These are phyloP conservation scores for Syrphus vitripennis DNA, from an alignment of 2,888 invertebrate genomes.

Conservation along the genomic window DNA sequence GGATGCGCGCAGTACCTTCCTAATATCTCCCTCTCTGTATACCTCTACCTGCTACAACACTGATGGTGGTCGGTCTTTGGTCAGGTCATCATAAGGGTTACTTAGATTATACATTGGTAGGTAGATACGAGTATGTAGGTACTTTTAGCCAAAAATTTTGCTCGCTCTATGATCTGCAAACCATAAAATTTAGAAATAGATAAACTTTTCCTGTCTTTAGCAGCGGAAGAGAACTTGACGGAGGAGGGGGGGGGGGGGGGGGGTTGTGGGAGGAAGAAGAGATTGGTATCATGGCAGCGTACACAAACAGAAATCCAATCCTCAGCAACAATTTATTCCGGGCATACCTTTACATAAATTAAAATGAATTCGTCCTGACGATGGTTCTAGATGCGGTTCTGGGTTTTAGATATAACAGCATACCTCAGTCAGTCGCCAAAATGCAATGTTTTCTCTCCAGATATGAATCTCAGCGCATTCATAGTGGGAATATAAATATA, in stretches of 20 bases:
- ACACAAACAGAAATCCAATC: constrained; percentile 22
- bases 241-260: too few species aligned
- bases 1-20: constrained; percentile 9
- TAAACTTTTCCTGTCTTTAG: constrained; percentile 31
- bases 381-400: not conserved
- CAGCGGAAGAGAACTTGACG: not conserved
- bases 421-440: constrained; percentile 15
- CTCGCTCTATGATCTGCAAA: constrained; percentile 50
- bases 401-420: not conserved
- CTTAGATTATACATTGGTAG: not conserved
- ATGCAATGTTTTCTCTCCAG: constrained; percentile 8
- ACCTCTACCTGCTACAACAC: not conserved
- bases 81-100: constrained; percentile 25
- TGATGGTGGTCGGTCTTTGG: not conserved
- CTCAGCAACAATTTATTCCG: constrained; percentile 52
- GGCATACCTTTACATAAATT: constrained; percentile 70
- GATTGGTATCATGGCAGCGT: not conserved
- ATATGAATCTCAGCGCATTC: constrained; percentile 9
- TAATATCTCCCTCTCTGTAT: not conserved
- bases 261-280: not conserved
- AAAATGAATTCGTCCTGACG: constrained; percentile 55
- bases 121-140: not conserved
- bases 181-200: constrained; percentile 64
- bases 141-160: not conserved
- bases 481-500: constrained; percentile 11